These are phyloP conservation scores for Orthosia gracilis DNA, from an alignment of 2,888 invertebrate species.

Conservation along the genomic window DNA sequence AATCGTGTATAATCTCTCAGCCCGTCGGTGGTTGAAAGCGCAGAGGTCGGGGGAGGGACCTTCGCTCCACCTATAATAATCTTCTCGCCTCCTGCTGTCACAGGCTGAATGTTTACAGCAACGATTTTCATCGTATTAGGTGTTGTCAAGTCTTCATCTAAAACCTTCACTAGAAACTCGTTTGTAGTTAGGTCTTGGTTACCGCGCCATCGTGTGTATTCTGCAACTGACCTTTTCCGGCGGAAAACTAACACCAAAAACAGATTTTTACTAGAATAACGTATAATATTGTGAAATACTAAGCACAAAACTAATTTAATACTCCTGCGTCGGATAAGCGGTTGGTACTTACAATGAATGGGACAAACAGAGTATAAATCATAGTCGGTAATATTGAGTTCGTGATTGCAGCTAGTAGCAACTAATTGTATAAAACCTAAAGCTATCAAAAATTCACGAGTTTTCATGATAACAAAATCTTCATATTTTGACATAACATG, in stretches of 20 bases:
- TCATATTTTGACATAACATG: conserved; percentile 81
- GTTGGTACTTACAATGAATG: conserved; percentile 78
- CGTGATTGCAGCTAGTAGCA: conserved; percentile 67
- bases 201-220: conserved; percentile 85
- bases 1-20: conserved; percentile 82
- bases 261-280: conserved; percentile 17
- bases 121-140: conserved; percentile 73
- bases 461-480: conserved; percentile 85
- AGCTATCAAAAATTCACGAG: conserved; percentile 83
- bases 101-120: conserved; percentile 82
- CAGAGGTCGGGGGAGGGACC: conserved; percentile 70
- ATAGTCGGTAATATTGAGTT: conserved; percentile 74
- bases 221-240: conserved; percentile 79
- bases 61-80: conserved; percentile 84
- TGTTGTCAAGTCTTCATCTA: conserved; percentile 83
- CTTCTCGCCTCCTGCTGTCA: conserved; percentile 75
- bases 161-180: conserved; percentile 87
- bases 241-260: conserved; percentile 74
- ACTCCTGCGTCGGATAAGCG: conserved; percentile 4
- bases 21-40: conserved; percentile 55
- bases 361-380: conserved; percentile 76
- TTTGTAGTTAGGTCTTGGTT: conserved; percentile 76
- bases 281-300: conserved; percentile 2
- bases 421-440: conserved; percentile 80
- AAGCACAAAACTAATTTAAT: not conserved